These are phyloP conservation scores for Laspeyria flexula DNA, from an alignment of 2,888 invertebrate species.

Conservation along the genomic window DNA sequence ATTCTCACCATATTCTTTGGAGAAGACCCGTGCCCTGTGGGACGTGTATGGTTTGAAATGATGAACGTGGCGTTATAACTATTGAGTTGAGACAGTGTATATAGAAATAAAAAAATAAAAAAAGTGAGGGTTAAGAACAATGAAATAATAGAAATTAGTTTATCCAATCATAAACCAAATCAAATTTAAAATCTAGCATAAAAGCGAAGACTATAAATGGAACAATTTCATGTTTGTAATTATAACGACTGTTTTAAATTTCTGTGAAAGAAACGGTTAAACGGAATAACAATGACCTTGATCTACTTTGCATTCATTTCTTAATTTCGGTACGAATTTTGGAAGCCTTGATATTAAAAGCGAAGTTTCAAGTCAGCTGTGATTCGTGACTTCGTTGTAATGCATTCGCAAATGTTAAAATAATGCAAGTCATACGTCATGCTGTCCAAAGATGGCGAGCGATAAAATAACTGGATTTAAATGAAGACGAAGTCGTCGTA, in stretches of 20 bases:
- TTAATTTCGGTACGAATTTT: conserved; percentile 55
- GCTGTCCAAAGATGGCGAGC: conserved; percentile 6
- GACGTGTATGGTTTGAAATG: too few relatives aligned
- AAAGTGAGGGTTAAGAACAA: too few relatives aligned
- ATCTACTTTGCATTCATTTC: conserved; percentile 61
- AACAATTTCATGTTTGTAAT: conserved; percentile 19
- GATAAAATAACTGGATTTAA: conserved; percentile 11
- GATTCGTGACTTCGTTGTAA: conserved; percentile 57
- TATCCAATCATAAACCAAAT: too few relatives aligned
- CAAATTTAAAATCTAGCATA: too few relatives aligned
- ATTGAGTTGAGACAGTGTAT: too few relatives aligned
- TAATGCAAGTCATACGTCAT: conserved; percentile 23
- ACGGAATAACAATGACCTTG: conserved; percentile 57
- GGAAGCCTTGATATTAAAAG: conserved; percentile 69
- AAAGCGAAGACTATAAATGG: too few relatives aligned
- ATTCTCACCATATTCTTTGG: too few relatives aligned
- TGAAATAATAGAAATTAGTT: too few relatives aligned
- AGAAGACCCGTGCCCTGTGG: too few relatives aligned
- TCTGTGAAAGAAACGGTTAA: conserved; percentile 47
- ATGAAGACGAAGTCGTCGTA: neutral
- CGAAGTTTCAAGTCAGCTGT: conserved; percentile 48
- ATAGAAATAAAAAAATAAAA: too few relatives aligned
- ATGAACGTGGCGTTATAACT: too few relatives aligned
- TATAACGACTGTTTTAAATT: conserved; percentile 24
- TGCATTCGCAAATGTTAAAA: conserved; percentile 30